These are phyloP conservation scores for Pipistrellus nathusii DNA, from an alignment of 2,797 vertebrate species.

Conservation along the genomic window DNA sequence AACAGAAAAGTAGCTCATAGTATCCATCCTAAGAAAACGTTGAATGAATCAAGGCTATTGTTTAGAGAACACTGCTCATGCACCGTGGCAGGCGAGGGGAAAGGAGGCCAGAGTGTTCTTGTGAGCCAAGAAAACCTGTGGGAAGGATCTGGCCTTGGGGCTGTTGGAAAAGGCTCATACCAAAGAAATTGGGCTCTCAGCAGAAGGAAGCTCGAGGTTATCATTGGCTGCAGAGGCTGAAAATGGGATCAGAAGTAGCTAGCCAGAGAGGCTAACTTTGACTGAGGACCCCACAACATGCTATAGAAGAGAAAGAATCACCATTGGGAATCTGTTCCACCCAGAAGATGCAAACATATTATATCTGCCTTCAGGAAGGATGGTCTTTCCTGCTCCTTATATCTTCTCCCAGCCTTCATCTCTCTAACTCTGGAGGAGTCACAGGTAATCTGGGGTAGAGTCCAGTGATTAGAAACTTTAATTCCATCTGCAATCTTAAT, in stretches of 20 bases:
- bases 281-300: not conserved
- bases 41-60: not conserved
- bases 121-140: not conserved
- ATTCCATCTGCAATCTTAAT: too few relatives aligned
- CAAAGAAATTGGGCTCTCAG: not conserved
- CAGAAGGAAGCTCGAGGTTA: not conserved
- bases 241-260: not conserved
- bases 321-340: not conserved
- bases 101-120: not conserved
- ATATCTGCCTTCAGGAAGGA: too few relatives aligned
- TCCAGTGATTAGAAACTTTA: too few relatives aligned
- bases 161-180: not conserved
- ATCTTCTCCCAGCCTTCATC: too few relatives aligned
- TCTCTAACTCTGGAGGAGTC: too few relatives aligned
- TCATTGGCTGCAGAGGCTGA: not conserved
- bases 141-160: too few relatives aligned
- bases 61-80: slow-evolving; percentile 28
- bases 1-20: not conserved
- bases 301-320: not conserved
- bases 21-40: not conserved
- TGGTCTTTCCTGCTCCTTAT: too few relatives aligned
- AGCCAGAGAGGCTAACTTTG: not conserved
- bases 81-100: too few relatives aligned
- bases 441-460: too few relatives aligned
- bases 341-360: too few relatives aligned